Conservation (phyloP, 1,140 invertebrate genomes). For the Fopius arisanus region DNA sequence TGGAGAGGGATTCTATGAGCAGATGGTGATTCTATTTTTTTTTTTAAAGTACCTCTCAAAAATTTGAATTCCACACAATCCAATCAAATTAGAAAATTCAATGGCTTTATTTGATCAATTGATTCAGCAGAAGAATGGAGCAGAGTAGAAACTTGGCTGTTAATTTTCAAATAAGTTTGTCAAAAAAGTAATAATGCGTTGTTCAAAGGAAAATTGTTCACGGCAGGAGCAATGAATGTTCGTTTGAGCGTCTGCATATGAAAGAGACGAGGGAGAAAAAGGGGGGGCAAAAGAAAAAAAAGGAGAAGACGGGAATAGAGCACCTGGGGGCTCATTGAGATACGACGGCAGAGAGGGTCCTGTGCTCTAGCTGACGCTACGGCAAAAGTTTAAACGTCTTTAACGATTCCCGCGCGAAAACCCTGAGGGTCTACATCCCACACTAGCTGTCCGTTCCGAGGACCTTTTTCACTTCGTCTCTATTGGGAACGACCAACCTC, state of each 20-base stretch:
- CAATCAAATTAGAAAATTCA: too few relatives aligned
- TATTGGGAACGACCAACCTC: neutral
- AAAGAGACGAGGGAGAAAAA: neutral
- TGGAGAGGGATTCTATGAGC: too few relatives aligned
- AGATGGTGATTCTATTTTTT: too few relatives aligned
- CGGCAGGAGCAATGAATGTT: neutral
- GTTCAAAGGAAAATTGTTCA: too few relatives aligned
- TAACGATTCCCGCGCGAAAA: conserved; percentile 27
- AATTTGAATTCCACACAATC: too few relatives aligned
- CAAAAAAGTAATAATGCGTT: too few relatives aligned
- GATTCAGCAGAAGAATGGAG: too few relatives aligned
- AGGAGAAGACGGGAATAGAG: neutral
- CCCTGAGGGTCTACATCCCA: neutral
- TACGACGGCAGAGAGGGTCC: neutral
- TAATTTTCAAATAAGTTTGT: too few relatives aligned
- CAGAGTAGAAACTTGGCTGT: too few relatives aligned
- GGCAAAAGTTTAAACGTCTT: conserved; percentile 37
- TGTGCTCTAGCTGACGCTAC: conserved; percentile 22
- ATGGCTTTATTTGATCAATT: too few relatives aligned
- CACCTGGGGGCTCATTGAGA: conserved; percentile 7
- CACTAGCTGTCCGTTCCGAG: neutral
- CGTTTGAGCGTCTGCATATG: neutral
- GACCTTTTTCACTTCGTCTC: neutral
- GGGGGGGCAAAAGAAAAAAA: neutral
- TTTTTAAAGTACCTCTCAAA: too few relatives aligned